These are phyloP conservation scores for Phocoena phocoena DNA, from an alignment of 2,113 vertebrate species.

Conservation along the genomic window DNA sequence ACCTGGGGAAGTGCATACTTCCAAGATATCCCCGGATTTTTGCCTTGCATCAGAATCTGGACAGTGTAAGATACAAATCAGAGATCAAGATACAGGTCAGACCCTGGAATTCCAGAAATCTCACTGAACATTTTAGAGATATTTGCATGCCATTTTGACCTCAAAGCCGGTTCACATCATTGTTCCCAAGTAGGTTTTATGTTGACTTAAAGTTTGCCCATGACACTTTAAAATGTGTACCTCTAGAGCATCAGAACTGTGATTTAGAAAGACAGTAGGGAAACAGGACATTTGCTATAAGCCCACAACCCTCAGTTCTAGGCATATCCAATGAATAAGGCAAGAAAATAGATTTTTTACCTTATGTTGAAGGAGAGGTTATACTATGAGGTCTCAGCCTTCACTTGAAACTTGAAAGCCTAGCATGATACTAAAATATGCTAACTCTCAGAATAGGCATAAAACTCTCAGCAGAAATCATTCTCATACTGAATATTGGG, in stretches of 20 bases:
- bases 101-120: conserved; percentile 2
- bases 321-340: neutral
- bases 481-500: neutral
- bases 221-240: neutral
- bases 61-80: neutral
- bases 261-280: neutral
- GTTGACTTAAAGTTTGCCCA: neutral
- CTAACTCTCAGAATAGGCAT: no score
- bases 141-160: neutral
- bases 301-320: neutral
- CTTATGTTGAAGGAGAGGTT: neutral
- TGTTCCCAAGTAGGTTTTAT: neutral
- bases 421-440: neutral
- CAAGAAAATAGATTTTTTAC: neutral
- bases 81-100: neutral
- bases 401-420: neutral
- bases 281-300: neutral
- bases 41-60: conserved; percentile 96
- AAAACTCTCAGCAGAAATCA: neutral
- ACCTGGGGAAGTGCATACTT: conserved; percentile 92
- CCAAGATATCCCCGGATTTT: conserved; percentile 95
- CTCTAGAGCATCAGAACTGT: neutral
- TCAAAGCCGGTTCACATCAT: neutral
- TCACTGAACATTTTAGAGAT: neutral
- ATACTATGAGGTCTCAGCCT: neutral